Percentiles rank a stretch among this genome's conserved stretches.
phyloP scores from a whole-genome alignment of 2,113 vertebrate species.

The Gasterosteus aculeatus region DNA sequence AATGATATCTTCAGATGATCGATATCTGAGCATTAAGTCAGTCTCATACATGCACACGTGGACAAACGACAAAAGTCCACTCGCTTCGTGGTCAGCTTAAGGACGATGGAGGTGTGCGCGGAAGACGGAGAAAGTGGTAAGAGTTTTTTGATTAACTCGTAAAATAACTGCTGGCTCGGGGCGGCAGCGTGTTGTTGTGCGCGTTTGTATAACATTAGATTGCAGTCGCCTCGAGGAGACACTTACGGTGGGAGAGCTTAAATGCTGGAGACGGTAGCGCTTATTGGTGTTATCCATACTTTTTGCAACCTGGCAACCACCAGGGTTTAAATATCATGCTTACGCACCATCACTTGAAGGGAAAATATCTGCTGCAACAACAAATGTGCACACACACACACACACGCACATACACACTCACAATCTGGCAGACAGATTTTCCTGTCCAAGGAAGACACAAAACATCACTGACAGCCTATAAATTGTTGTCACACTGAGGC shows the following conservation, averaged over 20 bases:
- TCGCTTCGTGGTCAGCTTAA: constrained; percentile 7
- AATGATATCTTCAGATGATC: constrained; percentile 34
- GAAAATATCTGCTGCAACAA: constrained; percentile 18
- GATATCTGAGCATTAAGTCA: constrained; percentile 18
- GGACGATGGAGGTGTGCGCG: not conserved
- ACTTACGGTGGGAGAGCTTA: not conserved
- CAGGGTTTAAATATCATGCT: not conserved
- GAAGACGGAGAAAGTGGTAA: constrained; percentile 2
- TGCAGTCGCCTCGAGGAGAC: not conserved
- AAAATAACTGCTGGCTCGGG: not conserved
- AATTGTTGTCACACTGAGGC: constrained; percentile 35
- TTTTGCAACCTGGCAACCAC: not conserved
- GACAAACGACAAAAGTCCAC: not conserved
- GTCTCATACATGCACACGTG: not conserved
- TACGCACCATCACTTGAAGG: not conserved
- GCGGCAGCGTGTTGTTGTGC: not conserved
- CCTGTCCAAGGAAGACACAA: constrained; percentile 24
- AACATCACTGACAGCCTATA: constrained; percentile 42
- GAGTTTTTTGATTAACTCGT: constrained; percentile 36
- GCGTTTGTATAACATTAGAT: not conserved
- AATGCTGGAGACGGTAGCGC: not conserved
- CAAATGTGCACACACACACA: constrained; percentile 21
- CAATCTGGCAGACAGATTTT: constrained; percentile 39
- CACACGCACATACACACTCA: not conserved
- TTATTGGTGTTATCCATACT: not conserved